Base-by-base conservation (phyloP, 2,113 vertebrate species). In the Sphyrna mokarran region DNA sequence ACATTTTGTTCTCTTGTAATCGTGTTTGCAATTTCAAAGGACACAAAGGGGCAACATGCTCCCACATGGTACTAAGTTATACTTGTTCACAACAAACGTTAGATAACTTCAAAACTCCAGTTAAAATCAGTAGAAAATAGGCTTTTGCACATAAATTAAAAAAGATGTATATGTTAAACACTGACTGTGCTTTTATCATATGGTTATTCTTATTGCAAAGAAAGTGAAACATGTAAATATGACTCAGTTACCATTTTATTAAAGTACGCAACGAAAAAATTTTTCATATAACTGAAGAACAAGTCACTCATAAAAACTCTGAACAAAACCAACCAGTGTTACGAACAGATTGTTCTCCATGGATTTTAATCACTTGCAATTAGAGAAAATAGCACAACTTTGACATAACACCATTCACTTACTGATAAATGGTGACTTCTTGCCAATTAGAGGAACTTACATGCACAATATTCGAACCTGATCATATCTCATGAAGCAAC, bases 341-440 rank as follows among this genome's bases (percentile, higher is more conserved):
- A 37, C 16, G 63, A 86, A 33, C 29, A n/a, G 58, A 61, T 61
- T 93, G 90, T 66, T 93, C 14, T n/a, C n/a, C 3, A 93, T 66
- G 33, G 18, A 48, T 20, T 93, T 54, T n/a, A 93, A 93, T 93
- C 43, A 93, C 26, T 29, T 61, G 16, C 90, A 63, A 7, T 93
- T 66, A 66, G 29, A 20, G 16, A 93, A 89, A 93, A 37, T n/a
- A 93, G 86, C 22, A 33, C 86, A 13, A 48, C 26, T 89, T 58
- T 66, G 61, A 37, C 16, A 68, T 93, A 26, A 93, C 20, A 4
- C 1, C 29, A 93, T 63, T 93, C 14, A 66, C 23, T 89, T 66
- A 93, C 43, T 66, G 90, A 93, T n/a, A 61, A 91, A 91, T 18
- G 40, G 29, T 91, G 89, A 66, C 58, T 91, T 63, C 23, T 91